A percentile compares a stretch with the other conserved stretches of the same genome.
phyloP scores from a whole-genome alignment of 2,797 vertebrate genomes.

The Remorina albescens region DNA sequence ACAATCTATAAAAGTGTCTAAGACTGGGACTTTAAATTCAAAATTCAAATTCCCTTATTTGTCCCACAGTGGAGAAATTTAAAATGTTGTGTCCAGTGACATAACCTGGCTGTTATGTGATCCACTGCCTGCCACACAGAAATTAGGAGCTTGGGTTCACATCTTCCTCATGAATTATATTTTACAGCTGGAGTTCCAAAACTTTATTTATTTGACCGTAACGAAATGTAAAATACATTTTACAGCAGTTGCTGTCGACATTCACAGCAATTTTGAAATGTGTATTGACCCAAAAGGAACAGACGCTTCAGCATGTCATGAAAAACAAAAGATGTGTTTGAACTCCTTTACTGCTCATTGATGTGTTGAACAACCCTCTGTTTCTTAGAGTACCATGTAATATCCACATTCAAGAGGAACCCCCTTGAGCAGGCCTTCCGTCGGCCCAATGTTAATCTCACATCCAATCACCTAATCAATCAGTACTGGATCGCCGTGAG shows the following conservation, averaged over 20 bases:
- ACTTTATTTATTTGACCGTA: background rate
- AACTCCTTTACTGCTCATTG: slow-evolving; percentile 32
- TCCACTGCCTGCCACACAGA: slow-evolving; percentile 34
- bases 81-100: slow-evolving; percentile 7
- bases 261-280: too few species aligned
- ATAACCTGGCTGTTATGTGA: slow-evolving; percentile 30
- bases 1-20: background rate
- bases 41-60: too few species aligned
- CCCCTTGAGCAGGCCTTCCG: slow-evolving; percentile 99
- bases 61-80: too few species aligned
- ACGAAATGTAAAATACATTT: too few species aligned
- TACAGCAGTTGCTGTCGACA: too few species aligned
- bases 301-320: slow-evolving; percentile 3
- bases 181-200: background rate
- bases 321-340: background rate
- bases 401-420: slow-evolving; percentile 99
- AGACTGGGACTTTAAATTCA: too few species aligned
- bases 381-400: slow-evolving; percentile 99
- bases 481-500: slow-evolving; percentile 99
- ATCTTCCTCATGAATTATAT: background rate
- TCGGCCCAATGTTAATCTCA: slow-evolving; percentile 99
- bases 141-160: slow-evolving; percentile 24
- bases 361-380: slow-evolving; percentile 88
- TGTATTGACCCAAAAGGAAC: background rate
- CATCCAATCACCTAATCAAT: slow-evolving; percentile 99